Base-by-base conservation (phyloP, 2,113 vertebrate genomes). In the Eolophus roseicapilla region DNA sequence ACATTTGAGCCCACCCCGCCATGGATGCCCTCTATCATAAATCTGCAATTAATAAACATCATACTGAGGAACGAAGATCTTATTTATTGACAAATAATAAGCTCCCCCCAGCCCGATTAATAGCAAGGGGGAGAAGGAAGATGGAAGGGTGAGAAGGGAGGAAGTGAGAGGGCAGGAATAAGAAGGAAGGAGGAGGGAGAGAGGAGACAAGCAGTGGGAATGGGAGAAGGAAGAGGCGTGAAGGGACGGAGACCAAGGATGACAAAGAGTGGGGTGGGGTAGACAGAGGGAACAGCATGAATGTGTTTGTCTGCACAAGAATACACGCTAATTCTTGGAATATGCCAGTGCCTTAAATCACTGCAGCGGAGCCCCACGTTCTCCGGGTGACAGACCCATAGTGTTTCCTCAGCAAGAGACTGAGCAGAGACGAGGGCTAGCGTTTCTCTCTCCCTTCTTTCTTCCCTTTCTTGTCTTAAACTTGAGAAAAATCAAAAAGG, bases 381-480 rank as follows among this genome's bases (percentile, higher is more conserved):
- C 77, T 9, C 8, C 3, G 70, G 82, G 79, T 92, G 94, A 91
- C 84, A 88, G 43, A 55, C 64, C 87, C 74, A 6, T 64, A 89
- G 95, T 73, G 88, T 93, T 94, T 83, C 92, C 79, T 94, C 76
- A 92, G 65, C 33, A 59, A 87, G 85, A 77, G 71, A 79, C 86
- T 92, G 89, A 95, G 80, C 84, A 69, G 63, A 79, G 93, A 93
- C 7, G 9, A 91, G 96, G 82, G 89, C 96, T 97, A 93, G 39
- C 55, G 62, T 92, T 97, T 96, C 94, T 90, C 89, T 94, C 57
- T 59, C 57, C 78, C 31, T 33, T 95, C 92, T 87, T 91, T 95
- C 96, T 96, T 96, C 90, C 82, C 37, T 92, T 96, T 97, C 97
- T 97, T 96, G 93, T 96, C 95, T 96, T 96, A 92, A 94, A 95